Base-by-base conservation (phyloP, 2,888 invertebrate genomes). In the Sarcophaga rosellei region DNA sequence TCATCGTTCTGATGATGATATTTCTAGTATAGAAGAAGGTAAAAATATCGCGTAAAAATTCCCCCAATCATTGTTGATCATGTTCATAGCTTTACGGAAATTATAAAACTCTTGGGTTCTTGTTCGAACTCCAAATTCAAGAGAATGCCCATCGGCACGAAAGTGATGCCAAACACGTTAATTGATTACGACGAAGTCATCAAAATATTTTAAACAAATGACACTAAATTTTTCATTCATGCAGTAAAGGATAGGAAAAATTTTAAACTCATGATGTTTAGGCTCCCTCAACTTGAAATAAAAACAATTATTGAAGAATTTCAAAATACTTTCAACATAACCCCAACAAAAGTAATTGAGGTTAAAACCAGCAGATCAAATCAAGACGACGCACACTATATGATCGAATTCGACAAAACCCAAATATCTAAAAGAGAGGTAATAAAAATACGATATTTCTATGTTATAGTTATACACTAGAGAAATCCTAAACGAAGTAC, bases 41-140 rank as follows among this genome's bases (percentile, higher is more conserved):
- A 23, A 69, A 69, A 23, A 17, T 21, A 61, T 17, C 8, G 4
- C 2, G 25, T 25, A 57, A 77, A 68, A 45, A 35, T 77, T 23
- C 68, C 61, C n/a, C 61, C 77, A 45, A 77, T 77, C n/a, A 68
- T 77, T 61, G 61, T 77, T 10, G 59, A 68, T 17, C 6, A 17
- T 6, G 2, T 44, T 15, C 68, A 77, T 11, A 77, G 23, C 15
- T 77, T 69, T 10, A 17, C 2, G 2, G 44, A 35, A 21, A 23
- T 68, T 11, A 59, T 77, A 21, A 20, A 61, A 11, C 44, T 77
- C 12, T 21, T 68, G 21, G 77, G 77, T 21, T 10, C 44, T 23
- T 35, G 35, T 35, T 35, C 35, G 35, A 45, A 6, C 17, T 66
- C 12, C 20, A 77, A 68, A n/a, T 68, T 45, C 23, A 77, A 77